phyloP scores from a whole-genome alignment of 1,140 invertebrate species.

The Dreissena polymorpha region DNA sequence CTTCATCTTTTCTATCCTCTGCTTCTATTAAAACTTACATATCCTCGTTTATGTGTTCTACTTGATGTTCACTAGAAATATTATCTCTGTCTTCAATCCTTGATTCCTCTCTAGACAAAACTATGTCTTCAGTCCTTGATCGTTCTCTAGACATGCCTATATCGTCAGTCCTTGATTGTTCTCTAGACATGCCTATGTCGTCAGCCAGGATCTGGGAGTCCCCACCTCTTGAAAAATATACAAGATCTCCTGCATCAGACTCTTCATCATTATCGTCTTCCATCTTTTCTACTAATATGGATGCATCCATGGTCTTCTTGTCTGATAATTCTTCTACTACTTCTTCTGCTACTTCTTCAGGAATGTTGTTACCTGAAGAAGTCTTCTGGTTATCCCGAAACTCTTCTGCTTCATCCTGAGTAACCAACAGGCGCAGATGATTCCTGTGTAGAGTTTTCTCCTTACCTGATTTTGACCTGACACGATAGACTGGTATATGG shows the following conservation, averaged over 20 bases:
- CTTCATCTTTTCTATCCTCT: not conserved
- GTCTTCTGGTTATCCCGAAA: too few species aligned
- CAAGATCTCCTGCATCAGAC: not conserved
- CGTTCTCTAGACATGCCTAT: not conserved
- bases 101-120: not conserved
- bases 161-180: not conserved
- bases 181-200: not conserved
- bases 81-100: not conserved
- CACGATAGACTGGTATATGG: conserved; percentile 40
- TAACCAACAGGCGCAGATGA: conserved; percentile 18
- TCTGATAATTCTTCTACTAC: not conserved
- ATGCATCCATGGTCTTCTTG: not conserved
- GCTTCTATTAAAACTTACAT: not conserved
- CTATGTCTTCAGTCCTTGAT: not conserved
- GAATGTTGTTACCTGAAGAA: too few species aligned
- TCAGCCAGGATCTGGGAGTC: not conserved
- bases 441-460: conserved; percentile 35
- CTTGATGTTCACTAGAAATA: too few species aligned
- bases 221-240: not conserved
- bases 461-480: conserved; percentile 25
- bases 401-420: conserved; percentile 3
- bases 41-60: not conserved
- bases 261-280: not conserved
- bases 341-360: not conserved
- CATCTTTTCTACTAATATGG: not conserved